Percentiles rank a stretch among this genome's conserved stretches.
These are phyloP conservation scores for Galago senegalensis DNA, from an alignment of 2,797 vertebrate genomes.

Conservation along the genomic window DNA sequence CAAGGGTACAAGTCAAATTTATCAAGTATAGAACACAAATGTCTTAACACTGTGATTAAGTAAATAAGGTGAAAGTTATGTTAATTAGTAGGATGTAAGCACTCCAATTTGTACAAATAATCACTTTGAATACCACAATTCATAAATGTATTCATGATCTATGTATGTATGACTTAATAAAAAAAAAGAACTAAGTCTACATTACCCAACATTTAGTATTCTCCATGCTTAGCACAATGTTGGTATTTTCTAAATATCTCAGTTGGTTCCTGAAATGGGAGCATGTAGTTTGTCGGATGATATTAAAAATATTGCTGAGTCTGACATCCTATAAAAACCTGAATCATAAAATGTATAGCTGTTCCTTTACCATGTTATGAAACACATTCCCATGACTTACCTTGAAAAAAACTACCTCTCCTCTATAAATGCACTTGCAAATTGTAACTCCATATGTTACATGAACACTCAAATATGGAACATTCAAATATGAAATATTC, in stretches of 20 bases:
- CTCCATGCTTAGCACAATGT: not conserved
- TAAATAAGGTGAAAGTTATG: too few species aligned
- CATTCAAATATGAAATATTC: not conserved
- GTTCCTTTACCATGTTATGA: not conserved
- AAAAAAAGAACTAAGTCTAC: not conserved
- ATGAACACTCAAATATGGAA: not conserved
- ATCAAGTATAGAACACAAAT: too few species aligned
- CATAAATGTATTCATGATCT: too few species aligned
- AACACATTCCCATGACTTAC: not conserved
- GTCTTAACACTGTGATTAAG: too few species aligned
- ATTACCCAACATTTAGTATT: not conserved
- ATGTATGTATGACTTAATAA: too few species aligned
- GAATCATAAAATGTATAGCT: not conserved
- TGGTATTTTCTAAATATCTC: not conserved
- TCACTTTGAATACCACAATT: too few species aligned
- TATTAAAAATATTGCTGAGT: not conserved
- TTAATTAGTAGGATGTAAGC: too few species aligned
- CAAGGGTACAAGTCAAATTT: too few species aligned
- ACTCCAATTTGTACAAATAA: too few species aligned
- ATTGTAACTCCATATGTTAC: not conserved
- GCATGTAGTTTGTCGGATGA: not conserved
- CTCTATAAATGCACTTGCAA: slow-evolving; percentile 20
- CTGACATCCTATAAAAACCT: not conserved
- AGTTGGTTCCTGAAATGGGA: not conserved
- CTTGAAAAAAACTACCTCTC: not conserved